Conservation (phyloP, 2,113 vertebrate species). For the Neoarius graeffei region DNA sequence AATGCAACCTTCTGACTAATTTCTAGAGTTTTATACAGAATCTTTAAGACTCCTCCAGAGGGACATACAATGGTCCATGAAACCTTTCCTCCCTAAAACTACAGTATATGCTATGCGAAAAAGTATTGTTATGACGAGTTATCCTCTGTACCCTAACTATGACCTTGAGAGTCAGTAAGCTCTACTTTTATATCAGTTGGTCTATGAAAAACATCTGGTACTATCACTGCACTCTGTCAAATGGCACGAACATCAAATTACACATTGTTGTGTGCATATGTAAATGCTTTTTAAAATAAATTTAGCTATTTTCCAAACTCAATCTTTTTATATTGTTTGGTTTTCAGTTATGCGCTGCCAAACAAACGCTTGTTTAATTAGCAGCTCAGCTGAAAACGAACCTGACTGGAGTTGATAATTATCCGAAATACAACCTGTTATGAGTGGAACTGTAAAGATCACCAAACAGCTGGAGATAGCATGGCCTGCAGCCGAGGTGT, state of each 20-base stretch:
- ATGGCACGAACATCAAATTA: constrained; percentile 16
- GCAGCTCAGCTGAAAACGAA: constrained; percentile 1
- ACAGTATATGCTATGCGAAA: neutral
- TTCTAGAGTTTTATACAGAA: neutral
- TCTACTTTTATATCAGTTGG: neutral
- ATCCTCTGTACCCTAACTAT: neutral
- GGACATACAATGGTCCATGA: neutral
- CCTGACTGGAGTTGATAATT: neutral
- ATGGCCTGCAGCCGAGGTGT: neutral
- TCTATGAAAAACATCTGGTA: neutral
- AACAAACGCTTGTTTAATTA: constrained; percentile 40
- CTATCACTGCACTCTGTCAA: neutral
- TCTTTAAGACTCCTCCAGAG: neutral
- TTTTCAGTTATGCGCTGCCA: constrained; percentile 6
- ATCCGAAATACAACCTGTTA: constrained; percentile 5
- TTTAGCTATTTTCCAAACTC: neutral
- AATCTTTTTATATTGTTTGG: constrained; percentile 21
- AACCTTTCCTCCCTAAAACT: neutral
- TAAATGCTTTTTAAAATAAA: neutral
- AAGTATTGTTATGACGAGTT: neutral
- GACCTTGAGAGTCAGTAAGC: neutral
- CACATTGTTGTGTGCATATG: constrained; percentile 10
- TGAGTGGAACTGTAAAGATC: neutral
- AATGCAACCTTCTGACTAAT: neutral
- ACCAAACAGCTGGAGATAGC: constrained; percentile 15